These are phyloP conservation scores for Caerostris darwini DNA, from an alignment of 1,140 invertebrate species.

Conservation along the genomic window DNA sequence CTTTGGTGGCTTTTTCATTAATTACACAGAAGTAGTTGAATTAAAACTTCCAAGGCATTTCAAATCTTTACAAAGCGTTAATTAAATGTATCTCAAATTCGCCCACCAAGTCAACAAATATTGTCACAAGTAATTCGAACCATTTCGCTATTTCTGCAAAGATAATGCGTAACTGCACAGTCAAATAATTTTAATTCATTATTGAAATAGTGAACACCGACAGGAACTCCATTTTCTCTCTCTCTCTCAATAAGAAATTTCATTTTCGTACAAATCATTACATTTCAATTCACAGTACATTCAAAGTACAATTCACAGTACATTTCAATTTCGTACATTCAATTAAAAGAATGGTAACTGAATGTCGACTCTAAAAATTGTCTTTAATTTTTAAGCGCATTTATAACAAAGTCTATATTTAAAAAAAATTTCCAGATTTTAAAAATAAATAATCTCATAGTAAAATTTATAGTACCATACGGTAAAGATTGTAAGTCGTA, in stretches of 20 bases:
- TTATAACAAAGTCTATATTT: not conserved
- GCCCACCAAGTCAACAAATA: too few species aligned
- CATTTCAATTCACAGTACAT: too few species aligned
- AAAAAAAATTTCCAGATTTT: too few species aligned
- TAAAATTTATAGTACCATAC: too few species aligned
- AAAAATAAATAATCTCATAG: too few species aligned
- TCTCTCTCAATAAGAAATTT: not conserved
- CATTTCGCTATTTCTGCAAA: not conserved
- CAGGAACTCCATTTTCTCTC: not conserved
- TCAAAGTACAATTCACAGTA: too few species aligned
- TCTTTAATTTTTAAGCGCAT: slow-evolving; percentile 13
- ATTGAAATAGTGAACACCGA: not conserved
- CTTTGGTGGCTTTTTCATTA: too few species aligned
- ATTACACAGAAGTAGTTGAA: too few species aligned
- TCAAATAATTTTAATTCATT: not conserved
- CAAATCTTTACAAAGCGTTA: too few species aligned
- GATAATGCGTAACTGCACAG: not conserved
- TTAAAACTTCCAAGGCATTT: too few species aligned
- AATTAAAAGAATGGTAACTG: not conserved
- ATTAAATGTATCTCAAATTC: too few species aligned
- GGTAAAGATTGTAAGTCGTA: too few species aligned
- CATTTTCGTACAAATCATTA: not conserved
- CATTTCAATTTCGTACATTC: not conserved
- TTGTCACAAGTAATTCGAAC: not conserved
- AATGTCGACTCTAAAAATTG: not conserved